phyloP scores from a whole-genome alignment of 2,113 vertebrate species.

The Sapajus apella region DNA sequence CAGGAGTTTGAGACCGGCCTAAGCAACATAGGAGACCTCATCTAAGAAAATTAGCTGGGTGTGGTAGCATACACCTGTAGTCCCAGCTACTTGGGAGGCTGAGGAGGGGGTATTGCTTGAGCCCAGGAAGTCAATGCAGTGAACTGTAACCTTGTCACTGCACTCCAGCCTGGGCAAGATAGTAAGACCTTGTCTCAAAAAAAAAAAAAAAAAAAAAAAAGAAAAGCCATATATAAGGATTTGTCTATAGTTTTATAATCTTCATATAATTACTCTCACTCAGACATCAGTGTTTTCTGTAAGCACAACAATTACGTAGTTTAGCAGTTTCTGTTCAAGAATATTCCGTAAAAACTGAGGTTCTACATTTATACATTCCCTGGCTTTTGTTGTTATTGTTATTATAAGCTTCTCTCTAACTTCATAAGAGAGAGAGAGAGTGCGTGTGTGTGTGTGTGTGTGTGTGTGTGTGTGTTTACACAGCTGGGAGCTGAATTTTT shows the following conservation, averaged over 20 bases:
- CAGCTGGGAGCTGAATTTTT: not conserved
- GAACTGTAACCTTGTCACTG: no score
- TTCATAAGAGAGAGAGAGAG: not conserved
- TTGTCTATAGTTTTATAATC: not conserved
- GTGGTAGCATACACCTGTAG: no score
- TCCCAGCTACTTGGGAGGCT: no score
- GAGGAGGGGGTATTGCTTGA: no score
- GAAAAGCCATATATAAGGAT: not conserved
- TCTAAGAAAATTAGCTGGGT: no score
- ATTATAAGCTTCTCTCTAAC: not conserved
- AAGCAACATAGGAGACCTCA: no score
- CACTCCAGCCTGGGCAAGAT: no score
- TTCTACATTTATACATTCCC: not conserved
- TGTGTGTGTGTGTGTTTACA: not conserved
- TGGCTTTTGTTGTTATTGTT: not conserved
- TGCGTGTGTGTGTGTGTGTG: not conserved
- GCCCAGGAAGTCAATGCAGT: no score
- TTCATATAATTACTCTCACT: not conserved
- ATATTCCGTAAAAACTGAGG: not conserved
- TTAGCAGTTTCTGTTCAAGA: constrained; percentile 32
- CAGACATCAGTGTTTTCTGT: not conserved
- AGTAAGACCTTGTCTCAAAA: no score
- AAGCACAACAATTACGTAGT: not conserved
- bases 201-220: no score
- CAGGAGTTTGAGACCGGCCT: no score